phyloP scores from a whole-genome alignment of 2,888 invertebrate species.

The Tinea pellionella region DNA sequence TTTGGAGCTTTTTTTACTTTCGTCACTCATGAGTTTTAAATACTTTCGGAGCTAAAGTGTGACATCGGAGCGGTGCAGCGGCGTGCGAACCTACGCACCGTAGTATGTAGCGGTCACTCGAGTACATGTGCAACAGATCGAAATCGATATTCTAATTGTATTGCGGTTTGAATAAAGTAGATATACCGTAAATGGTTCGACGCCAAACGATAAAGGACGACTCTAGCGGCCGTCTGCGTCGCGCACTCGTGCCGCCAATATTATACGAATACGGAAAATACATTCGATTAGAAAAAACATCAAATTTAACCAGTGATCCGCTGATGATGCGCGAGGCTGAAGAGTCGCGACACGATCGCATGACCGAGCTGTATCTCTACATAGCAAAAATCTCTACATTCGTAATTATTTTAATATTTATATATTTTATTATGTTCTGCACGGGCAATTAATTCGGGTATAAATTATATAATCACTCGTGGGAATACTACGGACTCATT shows the following conservation, averaged over 20 bases:
- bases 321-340: no score
- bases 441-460: background rate
- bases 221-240: background rate
- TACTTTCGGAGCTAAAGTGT: no score
- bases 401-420: background rate
- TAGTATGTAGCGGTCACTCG: no score
- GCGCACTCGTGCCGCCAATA: no score
- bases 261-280: no score
- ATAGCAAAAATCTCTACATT: background rate
- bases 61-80: no score
- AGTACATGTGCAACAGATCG: background rate
- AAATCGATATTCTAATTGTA: background rate
- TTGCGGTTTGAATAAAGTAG: background rate
- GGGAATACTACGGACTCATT: background rate
- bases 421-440: background rate
- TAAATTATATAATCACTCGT: background rate
- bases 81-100: no score
- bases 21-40: background rate
- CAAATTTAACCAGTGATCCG: no score
- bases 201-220: slow-evolving; percentile 1
- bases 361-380: no score
- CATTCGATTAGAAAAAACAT: no score
- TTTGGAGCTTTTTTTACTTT: no score
- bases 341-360: no score
- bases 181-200: background rate